phyloP scores from a whole-genome alignment of 2,113 vertebrate genomes.

The Nyctibius bracteatus region DNA sequence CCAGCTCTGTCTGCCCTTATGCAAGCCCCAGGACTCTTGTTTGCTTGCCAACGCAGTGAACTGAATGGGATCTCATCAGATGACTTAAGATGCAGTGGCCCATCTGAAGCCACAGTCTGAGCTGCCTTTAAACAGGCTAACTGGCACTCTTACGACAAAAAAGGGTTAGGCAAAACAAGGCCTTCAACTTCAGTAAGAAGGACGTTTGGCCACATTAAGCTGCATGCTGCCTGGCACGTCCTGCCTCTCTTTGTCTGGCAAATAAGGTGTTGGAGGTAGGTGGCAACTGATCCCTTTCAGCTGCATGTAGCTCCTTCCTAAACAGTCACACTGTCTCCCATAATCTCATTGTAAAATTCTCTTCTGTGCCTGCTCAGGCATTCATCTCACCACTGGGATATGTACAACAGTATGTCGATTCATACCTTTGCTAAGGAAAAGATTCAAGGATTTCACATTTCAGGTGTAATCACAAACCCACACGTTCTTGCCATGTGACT shows the following conservation, averaged over 20 bases:
- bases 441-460: not conserved
- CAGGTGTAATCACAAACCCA: not conserved
- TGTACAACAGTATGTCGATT: not conserved
- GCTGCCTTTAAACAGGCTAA: not conserved
- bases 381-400: not conserved
- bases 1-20: not conserved
- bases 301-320: not conserved
- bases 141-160: not conserved
- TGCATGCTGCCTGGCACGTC: not conserved
- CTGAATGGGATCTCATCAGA: not conserved
- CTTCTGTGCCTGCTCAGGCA: not conserved
- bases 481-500: not conserved
- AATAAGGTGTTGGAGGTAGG: not conserved
- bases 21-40: not conserved
- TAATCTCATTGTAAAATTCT: not conserved
- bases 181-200: not conserved
- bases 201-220: not conserved
- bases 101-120: not conserved
- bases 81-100: not conserved
- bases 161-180: not conserved
- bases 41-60: not conserved
- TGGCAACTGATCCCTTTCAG: not conserved
- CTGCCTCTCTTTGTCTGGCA: not conserved
- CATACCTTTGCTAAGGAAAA: not conserved
- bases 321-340: not conserved